Evolutionary conservation across 2,797 vertebrate genomes (phyloP).

Genomic region (Ateles fusciceps): DNA sequence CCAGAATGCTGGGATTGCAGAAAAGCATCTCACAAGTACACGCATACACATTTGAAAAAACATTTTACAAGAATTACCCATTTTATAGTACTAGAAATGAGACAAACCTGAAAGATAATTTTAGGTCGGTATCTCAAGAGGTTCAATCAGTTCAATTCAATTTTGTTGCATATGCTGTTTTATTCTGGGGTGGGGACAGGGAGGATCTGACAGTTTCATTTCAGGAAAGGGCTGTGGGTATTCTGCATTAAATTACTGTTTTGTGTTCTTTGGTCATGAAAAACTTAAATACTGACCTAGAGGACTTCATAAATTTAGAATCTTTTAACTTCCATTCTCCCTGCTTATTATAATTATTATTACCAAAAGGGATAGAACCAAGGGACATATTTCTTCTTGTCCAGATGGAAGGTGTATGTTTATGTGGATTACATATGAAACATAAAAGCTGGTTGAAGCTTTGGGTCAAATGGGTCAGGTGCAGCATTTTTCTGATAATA

Average conservation of each 20-base stretch:
- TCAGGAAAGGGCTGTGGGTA: not conserved
- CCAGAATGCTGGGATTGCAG: not conserved
- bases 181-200: not conserved
- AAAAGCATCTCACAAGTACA: not conserved
- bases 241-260: slow-evolving; percentile 35
- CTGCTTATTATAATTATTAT: slow-evolving; percentile 13
- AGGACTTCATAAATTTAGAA: not conserved
- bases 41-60: slow-evolving; percentile 31
- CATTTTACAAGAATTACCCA: not conserved
- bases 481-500: not conserved
- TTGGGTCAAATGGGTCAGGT: not conserved
- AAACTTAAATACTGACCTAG: not conserved
- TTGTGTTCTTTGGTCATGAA: slow-evolving; percentile 16
- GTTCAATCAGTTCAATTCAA: not conserved
- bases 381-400: not conserved
- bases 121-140: not conserved
- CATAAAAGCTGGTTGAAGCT: not conserved
- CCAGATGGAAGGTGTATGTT: not conserved
- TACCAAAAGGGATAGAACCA: slow-evolving; percentile 1
- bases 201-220: not conserved
- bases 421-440: not conserved
- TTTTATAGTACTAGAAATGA: not conserved
- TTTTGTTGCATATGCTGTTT: slow-evolving; percentile 8
- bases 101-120: not conserved
- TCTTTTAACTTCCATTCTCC: not conserved